Percentiles rank a stretch among this genome's conserved stretches.
Evolutionary conservation across 2,888 invertebrate species (phyloP).

Genomic region (Aleiodes leptofemur): DNA sequence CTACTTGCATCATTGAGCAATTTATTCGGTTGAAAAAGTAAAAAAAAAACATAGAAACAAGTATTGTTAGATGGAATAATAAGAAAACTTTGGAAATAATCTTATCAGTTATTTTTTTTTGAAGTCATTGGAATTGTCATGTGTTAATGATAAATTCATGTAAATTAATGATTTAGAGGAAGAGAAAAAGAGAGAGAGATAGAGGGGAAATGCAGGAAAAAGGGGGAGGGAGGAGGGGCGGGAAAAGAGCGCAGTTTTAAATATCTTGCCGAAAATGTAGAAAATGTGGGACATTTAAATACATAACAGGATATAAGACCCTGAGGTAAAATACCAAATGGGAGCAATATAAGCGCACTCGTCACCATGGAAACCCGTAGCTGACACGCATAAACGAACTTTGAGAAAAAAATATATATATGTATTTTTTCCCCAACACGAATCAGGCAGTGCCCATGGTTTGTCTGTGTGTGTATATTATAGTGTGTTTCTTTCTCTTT

Average conservation of each 20-base stretch:
- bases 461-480: background rate
- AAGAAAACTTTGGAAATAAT: background rate
- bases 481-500: no score
- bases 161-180: no score
- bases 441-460: constrained; percentile 4
- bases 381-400: constrained; percentile 36
- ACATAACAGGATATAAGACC: constrained; percentile 26
- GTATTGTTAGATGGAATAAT: background rate
- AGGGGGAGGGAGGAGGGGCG: no score
- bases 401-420: constrained; percentile 9
- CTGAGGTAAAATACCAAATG: constrained; percentile 1
- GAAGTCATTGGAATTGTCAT: background rate
- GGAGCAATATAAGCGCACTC: constrained; percentile 47
- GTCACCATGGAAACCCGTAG: constrained; percentile 49
- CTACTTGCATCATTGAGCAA: constrained; percentile 10
- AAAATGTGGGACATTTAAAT: background rate
- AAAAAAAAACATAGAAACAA: background rate
- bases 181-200: no score
- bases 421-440: background rate
- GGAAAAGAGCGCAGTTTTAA: background rate
- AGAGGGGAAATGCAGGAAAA: no score
- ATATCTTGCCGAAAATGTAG: background rate
- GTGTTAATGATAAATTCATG: no score
- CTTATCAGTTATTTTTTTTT: background rate
- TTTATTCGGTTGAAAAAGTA: background rate